Evolutionary conservation across 2,888 invertebrate species (phyloP).

Genomic region (Lepidocyrtoides sp.): DNA sequence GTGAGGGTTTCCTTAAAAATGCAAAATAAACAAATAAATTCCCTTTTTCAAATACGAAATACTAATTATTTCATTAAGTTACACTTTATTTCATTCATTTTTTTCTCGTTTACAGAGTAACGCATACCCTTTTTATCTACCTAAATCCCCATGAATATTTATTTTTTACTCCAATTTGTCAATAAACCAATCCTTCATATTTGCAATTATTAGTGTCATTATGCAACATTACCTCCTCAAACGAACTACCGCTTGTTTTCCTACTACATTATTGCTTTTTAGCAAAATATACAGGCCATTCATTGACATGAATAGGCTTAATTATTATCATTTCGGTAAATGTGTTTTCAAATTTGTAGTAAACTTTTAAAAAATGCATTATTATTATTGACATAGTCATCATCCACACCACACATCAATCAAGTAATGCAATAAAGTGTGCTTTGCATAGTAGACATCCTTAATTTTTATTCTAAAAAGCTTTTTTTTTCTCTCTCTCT

Average conservation of each 20-base stretch:
- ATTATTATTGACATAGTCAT: not conserved
- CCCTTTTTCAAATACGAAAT: no score
- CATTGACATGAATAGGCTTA: slow-evolving; percentile 20
- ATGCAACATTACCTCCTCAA: not conserved
- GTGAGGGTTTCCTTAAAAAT: slow-evolving; percentile 1
- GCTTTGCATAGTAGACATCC: not conserved
- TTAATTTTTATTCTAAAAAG: slow-evolving; percentile 1
- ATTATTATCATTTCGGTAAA: slow-evolving; percentile 24
- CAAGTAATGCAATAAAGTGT: not conserved
- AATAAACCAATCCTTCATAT: slow-evolving; percentile 16
- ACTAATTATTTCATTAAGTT: not conserved
- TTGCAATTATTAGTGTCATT: not conserved
- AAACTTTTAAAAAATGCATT: not conserved
- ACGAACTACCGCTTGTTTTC: slow-evolving; percentile 6
- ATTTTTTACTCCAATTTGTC: slow-evolving; percentile 35
- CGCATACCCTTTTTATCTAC: not conserved
- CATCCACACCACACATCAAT: not conserved
- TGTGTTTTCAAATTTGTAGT: not conserved
- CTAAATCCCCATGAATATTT: slow-evolving; percentile 17
- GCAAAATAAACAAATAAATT: not conserved
- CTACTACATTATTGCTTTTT: not conserved
- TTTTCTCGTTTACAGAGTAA: not conserved
- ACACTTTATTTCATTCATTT: not conserved
- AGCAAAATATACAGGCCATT: slow-evolving; percentile 34
- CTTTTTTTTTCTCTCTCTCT: not conserved